phyloP scores from a whole-genome alignment of 2,888 invertebrate species.

The Drosophila infuscata region DNA sequence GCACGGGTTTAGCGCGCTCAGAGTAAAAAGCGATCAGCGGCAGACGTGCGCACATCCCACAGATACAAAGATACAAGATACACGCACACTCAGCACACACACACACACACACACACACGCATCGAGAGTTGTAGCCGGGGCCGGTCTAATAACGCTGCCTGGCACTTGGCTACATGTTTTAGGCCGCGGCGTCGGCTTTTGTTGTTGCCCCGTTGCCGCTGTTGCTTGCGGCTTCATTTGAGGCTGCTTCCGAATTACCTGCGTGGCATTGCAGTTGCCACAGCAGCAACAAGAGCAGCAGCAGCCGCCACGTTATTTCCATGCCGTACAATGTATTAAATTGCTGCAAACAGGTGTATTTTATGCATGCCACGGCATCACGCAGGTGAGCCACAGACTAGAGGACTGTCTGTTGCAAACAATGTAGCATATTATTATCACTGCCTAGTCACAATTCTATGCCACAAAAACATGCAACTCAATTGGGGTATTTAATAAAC shows the following conservation, averaged over 20 bases:
- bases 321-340: slow-evolving; percentile 78
- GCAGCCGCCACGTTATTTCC: slow-evolving; percentile 67
- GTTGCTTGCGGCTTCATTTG: slow-evolving; percentile 66
- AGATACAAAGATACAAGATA: slow-evolving; percentile 55
- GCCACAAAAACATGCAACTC: not conserved
- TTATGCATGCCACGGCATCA: slow-evolving; percentile 62
- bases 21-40: slow-evolving; percentile 80
- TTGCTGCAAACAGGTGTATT: slow-evolving; percentile 79
- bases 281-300: slow-evolving; percentile 32
- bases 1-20: slow-evolving; percentile 84
- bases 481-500: not conserved
- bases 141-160: slow-evolving; percentile 75
- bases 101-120: slow-evolving; percentile 30
- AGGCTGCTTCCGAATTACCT: slow-evolving; percentile 84
- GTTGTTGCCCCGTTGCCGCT: slow-evolving; percentile 52
- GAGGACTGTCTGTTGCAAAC: not conserved
- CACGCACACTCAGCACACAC: slow-evolving; percentile 30
- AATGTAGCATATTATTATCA: slow-evolving; percentile 47
- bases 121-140: slow-evolving; percentile 35
- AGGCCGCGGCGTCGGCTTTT: slow-evolving; percentile 68
- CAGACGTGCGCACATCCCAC: slow-evolving; percentile 70
- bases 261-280: slow-evolving; percentile 70
- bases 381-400: slow-evolving; percentile 12
- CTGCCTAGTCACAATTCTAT: slow-evolving; percentile 18
- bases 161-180: slow-evolving; percentile 75